Percentiles rank a stretch among this genome's conserved stretches.
phyloP scores from a whole-genome alignment of 2,113 vertebrate species.

The Eidolon helvum region DNA sequence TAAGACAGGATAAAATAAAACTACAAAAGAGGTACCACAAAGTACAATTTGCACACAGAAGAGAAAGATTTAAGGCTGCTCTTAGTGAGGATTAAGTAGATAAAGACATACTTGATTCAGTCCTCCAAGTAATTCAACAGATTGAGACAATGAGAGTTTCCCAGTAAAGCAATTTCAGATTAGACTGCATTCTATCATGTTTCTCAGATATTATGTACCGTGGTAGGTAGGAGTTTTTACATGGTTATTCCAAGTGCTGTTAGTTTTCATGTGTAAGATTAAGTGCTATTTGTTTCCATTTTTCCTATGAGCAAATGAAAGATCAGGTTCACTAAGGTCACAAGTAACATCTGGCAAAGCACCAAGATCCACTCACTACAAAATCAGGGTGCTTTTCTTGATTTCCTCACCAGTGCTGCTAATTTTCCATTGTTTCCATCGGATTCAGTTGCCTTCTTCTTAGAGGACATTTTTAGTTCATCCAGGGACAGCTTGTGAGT shows the following conservation, averaged over 20 bases:
- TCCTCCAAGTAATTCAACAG: not conserved
- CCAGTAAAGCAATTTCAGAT: not conserved
- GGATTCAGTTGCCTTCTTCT: not conserved
- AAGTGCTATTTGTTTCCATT: not conserved
- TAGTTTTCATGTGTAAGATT: not conserved
- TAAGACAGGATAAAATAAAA: constrained; percentile 46
- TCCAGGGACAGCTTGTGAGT: not conserved
- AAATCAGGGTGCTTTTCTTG: not conserved
- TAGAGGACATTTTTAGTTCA: not conserved
- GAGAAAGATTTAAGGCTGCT: constrained; percentile 32
- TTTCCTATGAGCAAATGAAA: not conserved
- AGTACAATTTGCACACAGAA: constrained; percentile 50
- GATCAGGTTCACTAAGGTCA: not conserved
- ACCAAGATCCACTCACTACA: not conserved
- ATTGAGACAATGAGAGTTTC: not conserved
- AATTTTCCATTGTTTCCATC: not conserved
- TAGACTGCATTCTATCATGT: not conserved
- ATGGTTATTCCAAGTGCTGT: not conserved
- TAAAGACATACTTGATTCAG: not conserved
- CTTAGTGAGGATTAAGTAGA: not conserved
- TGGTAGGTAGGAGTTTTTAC: not conserved
- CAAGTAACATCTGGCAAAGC: not conserved
- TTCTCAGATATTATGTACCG: not conserved
- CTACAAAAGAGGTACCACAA: constrained; percentile 32
- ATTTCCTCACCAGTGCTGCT: not conserved